Base-by-base conservation (phyloP, 1,140 invertebrate genomes). In the Neoseiulus cucumeris region DNA sequence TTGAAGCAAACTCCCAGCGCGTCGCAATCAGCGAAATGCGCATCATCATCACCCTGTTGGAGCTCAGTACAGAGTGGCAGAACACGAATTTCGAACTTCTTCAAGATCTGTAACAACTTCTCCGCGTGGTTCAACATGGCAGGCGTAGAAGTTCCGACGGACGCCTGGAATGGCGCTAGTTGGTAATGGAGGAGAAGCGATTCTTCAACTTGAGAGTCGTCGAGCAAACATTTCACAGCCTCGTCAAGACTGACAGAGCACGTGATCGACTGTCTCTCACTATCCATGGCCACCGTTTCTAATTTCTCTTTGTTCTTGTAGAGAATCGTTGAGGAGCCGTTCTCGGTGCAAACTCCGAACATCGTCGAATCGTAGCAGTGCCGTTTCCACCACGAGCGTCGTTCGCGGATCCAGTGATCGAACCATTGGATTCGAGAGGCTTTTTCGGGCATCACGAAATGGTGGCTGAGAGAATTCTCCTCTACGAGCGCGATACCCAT, bases 321-420 rank as follows among this genome's bases (percentile, higher is more conserved):
- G n/a, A 59, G 14, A 9, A 59, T 59, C 9, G 14, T 25, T 4
- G 14, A 29, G 51, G 17, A 33, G 9, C 22, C 9, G n/a, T 29
- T 9, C 14, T 59, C 17, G 22, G 33, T 25, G 2, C 22, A 20
- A n/a, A 9, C 51, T 25, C 22, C 17, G 51, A 59, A 59, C 14
- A 25, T 18, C 51, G 51, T 29, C 2, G 14, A 25, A 4, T 59
- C 33, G 22, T 59, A 25, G n/a, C 1, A 17, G 22, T 20, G 22
- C 22, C 51, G 51, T 25, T 59, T 59, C 51, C 51, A 59, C 51
- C 51, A 59, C 14, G 33, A 33, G 17, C 51, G 51, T 20, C 51
- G 1, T 2, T 59, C 51, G 17, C 51, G 51, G 14, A 33, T 59
- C 51, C 51, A 59, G 22, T 29, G 33, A n/a, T 59, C 51, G 22